Percentiles rank a stretch among this genome's conserved stretches.
Evolutionary conservation across 2,888 invertebrate species (phyloP).

Genomic region (Acanthoscelides obtectus): DNA sequence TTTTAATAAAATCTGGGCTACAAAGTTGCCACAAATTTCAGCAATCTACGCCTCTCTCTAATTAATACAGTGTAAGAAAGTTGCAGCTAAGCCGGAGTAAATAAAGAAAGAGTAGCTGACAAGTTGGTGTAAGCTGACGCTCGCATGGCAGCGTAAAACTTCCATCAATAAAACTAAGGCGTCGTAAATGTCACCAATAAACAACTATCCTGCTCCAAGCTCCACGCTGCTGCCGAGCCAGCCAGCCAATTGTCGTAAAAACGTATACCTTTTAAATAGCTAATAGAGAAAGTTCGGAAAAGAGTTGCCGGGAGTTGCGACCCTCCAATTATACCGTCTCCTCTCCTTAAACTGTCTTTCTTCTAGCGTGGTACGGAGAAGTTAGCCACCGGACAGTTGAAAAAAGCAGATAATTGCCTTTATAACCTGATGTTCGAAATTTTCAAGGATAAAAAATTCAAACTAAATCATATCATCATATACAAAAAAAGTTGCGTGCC

Average conservation of each 20-base stretch:
- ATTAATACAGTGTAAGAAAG: not conserved
- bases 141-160: not conserved
- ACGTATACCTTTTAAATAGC: not conserved
- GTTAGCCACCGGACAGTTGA: not conserved
- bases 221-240: not conserved
- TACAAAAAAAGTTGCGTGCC: no score
- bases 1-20: not conserved
- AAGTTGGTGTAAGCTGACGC: not conserved
- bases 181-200: not conserved
- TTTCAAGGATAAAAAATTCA: no score
- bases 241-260: not conserved
- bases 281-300: not conserved
- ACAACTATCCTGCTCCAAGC: not conserved
- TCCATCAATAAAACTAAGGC: not conserved
- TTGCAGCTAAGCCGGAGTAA: not conserved
- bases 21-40: not conserved
- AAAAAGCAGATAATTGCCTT: conserved; percentile 11
- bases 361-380: not conserved
- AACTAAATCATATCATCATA: no score
- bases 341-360: not conserved
- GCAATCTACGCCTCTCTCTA: not conserved
- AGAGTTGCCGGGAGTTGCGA: not conserved
- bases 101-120: not conserved
- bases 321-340: not conserved
- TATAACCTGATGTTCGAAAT: no score